A percentile compares a stretch with the other conserved stretches of the same genome.
Evolutionary conservation across 2,888 invertebrate species (phyloP).

Genomic region (Hydrotaea cyrtoneurina): DNA sequence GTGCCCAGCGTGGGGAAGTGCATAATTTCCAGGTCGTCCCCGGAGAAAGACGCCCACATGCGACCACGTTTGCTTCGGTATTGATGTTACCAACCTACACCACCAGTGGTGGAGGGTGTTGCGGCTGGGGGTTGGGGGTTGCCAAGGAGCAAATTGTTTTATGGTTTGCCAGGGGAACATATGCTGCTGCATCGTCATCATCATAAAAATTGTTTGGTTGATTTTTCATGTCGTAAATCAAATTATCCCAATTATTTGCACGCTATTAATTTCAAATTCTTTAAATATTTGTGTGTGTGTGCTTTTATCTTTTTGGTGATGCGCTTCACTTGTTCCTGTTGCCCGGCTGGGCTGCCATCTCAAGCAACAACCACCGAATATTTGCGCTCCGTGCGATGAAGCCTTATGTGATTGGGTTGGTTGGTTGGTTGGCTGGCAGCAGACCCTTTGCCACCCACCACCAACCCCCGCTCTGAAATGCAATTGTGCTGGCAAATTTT

Average conservation of each 20-base stretch:
- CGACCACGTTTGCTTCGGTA: neutral
- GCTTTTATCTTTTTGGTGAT: constrained; percentile 49
- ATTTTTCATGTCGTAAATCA: constrained; percentile 67
- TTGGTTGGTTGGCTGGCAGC: too few species aligned
- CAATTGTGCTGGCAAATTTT: constrained; percentile 33
- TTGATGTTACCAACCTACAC: neutral
- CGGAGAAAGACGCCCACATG: neutral
- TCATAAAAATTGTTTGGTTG: constrained; percentile 33
- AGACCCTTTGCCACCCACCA: neutral
- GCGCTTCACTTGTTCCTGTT: constrained; percentile 55
- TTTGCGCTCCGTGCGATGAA: constrained; percentile 4
- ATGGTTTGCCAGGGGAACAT: constrained; percentile 52
- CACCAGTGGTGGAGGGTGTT: neutral
- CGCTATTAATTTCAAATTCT: constrained; percentile 72
- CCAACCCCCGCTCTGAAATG: neutral
- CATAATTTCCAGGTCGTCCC: constrained; percentile 7
- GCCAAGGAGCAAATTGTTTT: constrained; percentile 41
- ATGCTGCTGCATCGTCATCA: constrained; percentile 42
- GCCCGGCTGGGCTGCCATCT: constrained; percentile 1
- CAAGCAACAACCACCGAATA: constrained; percentile 47
- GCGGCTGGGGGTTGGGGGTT: neutral
- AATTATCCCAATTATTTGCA: constrained; percentile 72
- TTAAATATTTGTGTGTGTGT: constrained; percentile 53
- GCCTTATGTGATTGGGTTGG: neutral
- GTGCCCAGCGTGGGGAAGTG: constrained; percentile 8